phyloP scores from a whole-genome alignment of 2,797 vertebrate species.

The Thalassophryne amazonica region DNA sequence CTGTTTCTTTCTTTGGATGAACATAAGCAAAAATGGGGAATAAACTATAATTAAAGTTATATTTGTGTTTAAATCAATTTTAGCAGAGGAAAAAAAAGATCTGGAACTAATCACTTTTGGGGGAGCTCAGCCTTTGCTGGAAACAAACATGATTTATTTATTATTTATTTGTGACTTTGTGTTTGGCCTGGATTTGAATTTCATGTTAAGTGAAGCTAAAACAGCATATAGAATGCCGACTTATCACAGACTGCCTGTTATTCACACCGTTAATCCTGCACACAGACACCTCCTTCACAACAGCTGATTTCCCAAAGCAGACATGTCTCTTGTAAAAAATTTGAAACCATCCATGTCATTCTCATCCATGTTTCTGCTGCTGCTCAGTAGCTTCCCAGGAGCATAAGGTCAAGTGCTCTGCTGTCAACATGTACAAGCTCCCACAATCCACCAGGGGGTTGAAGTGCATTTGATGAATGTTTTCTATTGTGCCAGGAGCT shows the following conservation, averaged over 20 bases:
- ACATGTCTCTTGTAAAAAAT: slow-evolving; percentile 4
- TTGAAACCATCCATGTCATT: slow-evolving; percentile 1
- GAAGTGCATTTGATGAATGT: slow-evolving; percentile 42
- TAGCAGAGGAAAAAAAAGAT: no score
- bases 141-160: no score
- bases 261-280: neutral
- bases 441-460: slow-evolving; percentile 17
- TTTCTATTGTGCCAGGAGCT: slow-evolving; percentile 20
- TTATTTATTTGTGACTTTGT: no score
- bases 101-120: no score
- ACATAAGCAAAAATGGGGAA: no score
- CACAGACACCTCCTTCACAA: neutral
- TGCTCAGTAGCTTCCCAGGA: slow-evolving; percentile 21
- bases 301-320: slow-evolving; percentile 1
- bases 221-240: neutral
- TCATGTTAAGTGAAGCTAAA: neutral
- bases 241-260: neutral
- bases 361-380: slow-evolving; percentile 9
- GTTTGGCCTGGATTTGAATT: neutral
- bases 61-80: no score
- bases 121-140: no score
- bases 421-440: slow-evolving; percentile 30
- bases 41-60: no score
- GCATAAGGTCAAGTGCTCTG: slow-evolving; percentile 29
- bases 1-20: no score